These are phyloP conservation scores for Crotalus tigris DNA, from an alignment of 2,113 vertebrate species.

Conservation along the genomic window DNA sequence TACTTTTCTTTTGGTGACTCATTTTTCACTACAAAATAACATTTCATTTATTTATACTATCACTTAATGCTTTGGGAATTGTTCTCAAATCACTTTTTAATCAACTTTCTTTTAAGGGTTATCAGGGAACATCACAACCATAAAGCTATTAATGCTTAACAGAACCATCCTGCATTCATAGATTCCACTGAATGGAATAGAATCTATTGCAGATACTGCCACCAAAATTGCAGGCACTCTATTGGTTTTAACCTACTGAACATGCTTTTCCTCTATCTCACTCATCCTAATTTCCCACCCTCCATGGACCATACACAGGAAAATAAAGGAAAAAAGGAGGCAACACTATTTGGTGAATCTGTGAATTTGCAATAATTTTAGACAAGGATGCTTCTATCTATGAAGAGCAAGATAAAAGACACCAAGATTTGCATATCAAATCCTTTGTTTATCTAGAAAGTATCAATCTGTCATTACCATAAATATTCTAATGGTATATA, in stretches of 20 bases:
- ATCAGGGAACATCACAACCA: neutral
- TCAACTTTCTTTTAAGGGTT: neutral
- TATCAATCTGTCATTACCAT: neutral
- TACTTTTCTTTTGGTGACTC: neutral
- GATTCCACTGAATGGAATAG: neutral
- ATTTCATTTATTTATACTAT: constrained; percentile 21
- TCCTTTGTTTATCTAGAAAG: neutral
- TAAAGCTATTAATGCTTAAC: neutral
- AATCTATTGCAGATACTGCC: neutral
- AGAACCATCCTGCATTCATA: neutral
- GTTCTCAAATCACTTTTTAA: neutral
- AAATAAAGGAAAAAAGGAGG: neutral
- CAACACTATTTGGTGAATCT: neutral
- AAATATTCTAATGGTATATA: neutral
- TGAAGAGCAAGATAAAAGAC: neutral
- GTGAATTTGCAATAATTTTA: neutral
- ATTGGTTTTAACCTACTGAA: neutral
- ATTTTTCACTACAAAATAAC: neutral
- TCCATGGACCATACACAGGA: neutral
- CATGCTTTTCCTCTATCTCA: neutral
- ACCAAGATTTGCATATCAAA: neutral
- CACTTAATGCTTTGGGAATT: neutral
- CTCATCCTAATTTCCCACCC: neutral
- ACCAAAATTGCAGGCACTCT: neutral
- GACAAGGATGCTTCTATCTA: neutral